These are phyloP conservation scores for Erebia epiphron DNA, from an alignment of 2,888 invertebrate species.

Conservation along the genomic window DNA sequence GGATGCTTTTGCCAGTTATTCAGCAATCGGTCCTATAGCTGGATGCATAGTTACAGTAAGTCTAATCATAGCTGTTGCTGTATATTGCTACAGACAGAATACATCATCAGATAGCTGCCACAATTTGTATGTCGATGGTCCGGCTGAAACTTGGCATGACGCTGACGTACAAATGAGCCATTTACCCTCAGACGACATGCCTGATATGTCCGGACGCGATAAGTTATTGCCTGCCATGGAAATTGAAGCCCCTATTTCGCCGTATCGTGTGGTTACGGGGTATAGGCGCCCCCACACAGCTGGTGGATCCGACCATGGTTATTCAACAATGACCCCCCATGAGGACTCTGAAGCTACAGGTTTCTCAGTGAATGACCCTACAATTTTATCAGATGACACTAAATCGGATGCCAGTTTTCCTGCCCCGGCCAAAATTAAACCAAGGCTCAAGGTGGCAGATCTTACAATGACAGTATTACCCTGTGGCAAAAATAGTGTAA, in stretches of 20 bases:
- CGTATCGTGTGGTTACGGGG: slow-evolving; percentile 92
- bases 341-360: slow-evolving; percentile 94
- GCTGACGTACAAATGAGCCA: slow-evolving; percentile 88
- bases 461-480: slow-evolving; percentile 77
- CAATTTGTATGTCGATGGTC: slow-evolving; percentile 77
- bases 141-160: slow-evolving; percentile 79
- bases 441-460: slow-evolving; percentile 67
- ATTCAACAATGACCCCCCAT: slow-evolving; percentile 96
- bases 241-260: slow-evolving; percentile 90
- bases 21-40: slow-evolving; percentile 93
- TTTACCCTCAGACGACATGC: slow-evolving; percentile 86
- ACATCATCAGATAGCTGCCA: slow-evolving; percentile 77
- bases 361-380: slow-evolving; percentile 87
- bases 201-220: slow-evolving; percentile 86
- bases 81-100: slow-evolving; percentile 92
- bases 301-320: slow-evolving; percentile 96
- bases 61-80: slow-evolving; percentile 90
- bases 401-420: slow-evolving; percentile 84
- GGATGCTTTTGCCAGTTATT: slow-evolving; percentile 81
- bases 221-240: slow-evolving; percentile 84
- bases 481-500: slow-evolving; percentile 83
- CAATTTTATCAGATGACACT: slow-evolving; percentile 79
- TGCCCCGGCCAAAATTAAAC: slow-evolving; percentile 74
- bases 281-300: slow-evolving; percentile 90
- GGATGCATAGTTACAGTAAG: slow-evolving; percentile 93